A percentile compares a stretch with the other conserved stretches of the same genome.
These are phyloP conservation scores for Schizopygopsis malacanthus DNA, from an alignment of 2,797 vertebrate genomes.

Conservation along the genomic window DNA sequence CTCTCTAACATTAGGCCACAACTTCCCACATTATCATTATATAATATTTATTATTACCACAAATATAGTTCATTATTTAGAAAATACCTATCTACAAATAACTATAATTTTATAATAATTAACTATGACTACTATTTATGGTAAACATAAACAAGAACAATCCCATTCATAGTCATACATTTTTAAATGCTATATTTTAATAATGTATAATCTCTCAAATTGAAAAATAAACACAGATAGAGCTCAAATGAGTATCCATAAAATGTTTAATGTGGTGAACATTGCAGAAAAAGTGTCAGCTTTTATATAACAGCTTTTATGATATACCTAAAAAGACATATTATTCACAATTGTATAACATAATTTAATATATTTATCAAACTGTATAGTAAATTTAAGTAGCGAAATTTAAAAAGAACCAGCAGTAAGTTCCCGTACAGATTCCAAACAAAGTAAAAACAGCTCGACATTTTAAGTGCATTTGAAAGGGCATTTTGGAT, in stretches of 20 bases:
- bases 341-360: slow-evolving; percentile 55
- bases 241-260: slow-evolving; percentile 24
- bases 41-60: too few relatives aligned
- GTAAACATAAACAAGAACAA: not conserved
- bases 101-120: not conserved
- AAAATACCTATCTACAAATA: too few relatives aligned
- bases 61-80: too few relatives aligned
- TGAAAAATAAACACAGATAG: not conserved
- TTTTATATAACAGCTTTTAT: slow-evolving; percentile 54
- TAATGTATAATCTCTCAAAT: not conserved
- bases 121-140: not conserved
- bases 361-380: slow-evolving; percentile 48
- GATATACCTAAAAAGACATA: slow-evolving; percentile 54
- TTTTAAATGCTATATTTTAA: not conserved
- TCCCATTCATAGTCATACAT: not conserved
- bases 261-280: slow-evolving; percentile 55
- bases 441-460: slow-evolving; percentile 52
- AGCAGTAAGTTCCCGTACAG: slow-evolving; percentile 30
- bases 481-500: slow-evolving; percentile 55
- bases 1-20: too few relatives aligned
- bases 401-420: slow-evolving; percentile 31
- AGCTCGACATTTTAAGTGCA: slow-evolving; percentile 51
- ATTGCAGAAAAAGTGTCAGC: slow-evolving; percentile 52
- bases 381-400: slow-evolving; percentile 33
- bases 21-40: too few relatives aligned